Percentiles rank a stretch among this genome's conserved stretches.
Conservation (phyloP, 2,888 invertebrate species). For the Stenodera caucasica region DNA sequence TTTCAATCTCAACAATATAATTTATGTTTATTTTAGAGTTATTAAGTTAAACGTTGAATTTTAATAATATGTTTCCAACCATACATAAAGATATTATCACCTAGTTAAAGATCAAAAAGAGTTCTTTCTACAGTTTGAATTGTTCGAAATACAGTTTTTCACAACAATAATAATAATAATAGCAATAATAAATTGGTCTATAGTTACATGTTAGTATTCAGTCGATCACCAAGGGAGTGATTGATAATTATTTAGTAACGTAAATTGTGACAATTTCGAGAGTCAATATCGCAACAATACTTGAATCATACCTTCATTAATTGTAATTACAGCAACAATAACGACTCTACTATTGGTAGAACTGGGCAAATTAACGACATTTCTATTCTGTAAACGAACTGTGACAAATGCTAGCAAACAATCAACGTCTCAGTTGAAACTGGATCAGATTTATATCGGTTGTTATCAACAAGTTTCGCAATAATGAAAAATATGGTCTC, state of each 20-base stretch:
- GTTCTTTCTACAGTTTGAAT: too few species aligned
- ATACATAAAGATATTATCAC: neutral
- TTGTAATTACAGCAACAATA: neutral
- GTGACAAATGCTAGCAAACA: constrained; percentile 1
- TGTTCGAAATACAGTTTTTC: too few species aligned
- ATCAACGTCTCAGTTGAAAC: constrained; percentile 1
- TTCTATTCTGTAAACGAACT: constrained; percentile 6
- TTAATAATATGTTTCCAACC: neutral
- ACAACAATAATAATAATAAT: too few species aligned
- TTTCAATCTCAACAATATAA: constrained; percentile 3
- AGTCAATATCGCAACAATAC: constrained; percentile 3
- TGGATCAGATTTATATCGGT: neutral
- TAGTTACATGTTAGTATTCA: neutral
- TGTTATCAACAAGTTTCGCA: neutral
- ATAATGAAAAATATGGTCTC: neutral
- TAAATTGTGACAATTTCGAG: neutral
- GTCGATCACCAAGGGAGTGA: constrained; percentile 1
- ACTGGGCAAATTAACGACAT: neutral
- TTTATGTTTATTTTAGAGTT: neutral
- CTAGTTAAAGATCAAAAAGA: neutral
- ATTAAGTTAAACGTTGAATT: constrained; percentile 1
- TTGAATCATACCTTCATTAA: constrained; percentile 4
- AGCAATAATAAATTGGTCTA: neutral
- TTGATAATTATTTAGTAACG: neutral
- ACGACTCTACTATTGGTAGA: neutral